These are phyloP conservation scores for Drosophila mimica DNA, from an alignment of 2,888 invertebrate genomes.

Conservation along the genomic window DNA sequence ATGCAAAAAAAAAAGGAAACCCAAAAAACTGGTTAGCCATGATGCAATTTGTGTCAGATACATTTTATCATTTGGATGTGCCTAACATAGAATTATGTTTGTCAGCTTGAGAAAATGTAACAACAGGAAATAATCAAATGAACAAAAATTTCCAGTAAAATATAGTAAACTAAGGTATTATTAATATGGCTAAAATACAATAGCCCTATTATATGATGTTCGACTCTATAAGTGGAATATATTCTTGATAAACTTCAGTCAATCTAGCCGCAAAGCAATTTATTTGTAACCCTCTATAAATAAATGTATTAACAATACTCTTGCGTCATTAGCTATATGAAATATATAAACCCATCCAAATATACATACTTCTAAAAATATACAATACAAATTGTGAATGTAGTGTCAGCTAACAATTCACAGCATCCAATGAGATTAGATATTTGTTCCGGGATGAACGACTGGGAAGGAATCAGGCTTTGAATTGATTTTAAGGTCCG, in stretches of 20 bases:
- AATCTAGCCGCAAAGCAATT: not conserved
- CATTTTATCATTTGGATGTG: conserved; percentile 1
- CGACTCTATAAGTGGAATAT: not conserved
- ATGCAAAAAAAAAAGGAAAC: conserved; percentile 26
- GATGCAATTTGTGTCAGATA: conserved; percentile 18
- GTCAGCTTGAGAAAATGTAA: not conserved
- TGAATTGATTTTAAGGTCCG: not conserved
- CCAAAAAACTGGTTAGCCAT: conserved; percentile 57
- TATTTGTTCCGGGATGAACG: not conserved
- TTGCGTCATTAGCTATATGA: not conserved
- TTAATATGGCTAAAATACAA: not conserved
- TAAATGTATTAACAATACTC: not conserved
- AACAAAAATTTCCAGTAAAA: not conserved
- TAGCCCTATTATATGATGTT: not conserved
- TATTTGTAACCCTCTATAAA: not conserved
- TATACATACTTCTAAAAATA: too few relatives aligned
- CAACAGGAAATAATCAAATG: conserved; percentile 3
- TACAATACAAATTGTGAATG: too few relatives aligned
- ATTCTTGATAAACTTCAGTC: not conserved
- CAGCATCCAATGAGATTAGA: not conserved
- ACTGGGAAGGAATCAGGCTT: not conserved
- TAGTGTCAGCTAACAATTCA: too few relatives aligned
- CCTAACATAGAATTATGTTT: conserved; percentile 30
- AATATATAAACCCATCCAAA: not conserved
- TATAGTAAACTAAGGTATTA: not conserved